These are phyloP conservation scores for Leuctra nigra DNA, from an alignment of 2,888 invertebrate genomes.

Conservation along the genomic window DNA sequence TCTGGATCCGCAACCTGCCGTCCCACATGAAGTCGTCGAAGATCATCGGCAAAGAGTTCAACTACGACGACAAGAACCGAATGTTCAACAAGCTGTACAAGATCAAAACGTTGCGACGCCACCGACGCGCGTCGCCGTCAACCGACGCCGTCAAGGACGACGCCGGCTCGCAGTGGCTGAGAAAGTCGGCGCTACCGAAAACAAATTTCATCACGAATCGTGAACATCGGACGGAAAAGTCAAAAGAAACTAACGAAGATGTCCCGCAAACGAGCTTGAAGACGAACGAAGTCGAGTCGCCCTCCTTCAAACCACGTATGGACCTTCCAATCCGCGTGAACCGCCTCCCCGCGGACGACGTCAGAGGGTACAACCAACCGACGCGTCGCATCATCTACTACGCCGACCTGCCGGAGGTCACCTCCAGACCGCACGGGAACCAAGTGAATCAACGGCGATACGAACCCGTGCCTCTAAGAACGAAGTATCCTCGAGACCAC, in stretches of 20 bases:
- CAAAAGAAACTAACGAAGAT: background rate
- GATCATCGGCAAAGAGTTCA: background rate
- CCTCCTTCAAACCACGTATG: background rate
- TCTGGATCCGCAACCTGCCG: background rate
- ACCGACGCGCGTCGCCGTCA: background rate
- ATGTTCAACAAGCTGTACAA: background rate
- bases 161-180: background rate
- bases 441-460: slow-evolving; percentile 15
- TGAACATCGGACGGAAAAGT: slow-evolving; percentile 8
- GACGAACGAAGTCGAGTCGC: background rate
- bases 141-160: slow-evolving; percentile 9
- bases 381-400: slow-evolving; percentile 28
- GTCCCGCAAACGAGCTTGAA: background rate
- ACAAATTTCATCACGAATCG: slow-evolving; percentile 7
- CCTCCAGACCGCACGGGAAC: background rate
- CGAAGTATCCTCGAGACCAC: slow-evolving; percentile 24
- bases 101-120: background rate
- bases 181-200: slow-evolving; percentile 9
- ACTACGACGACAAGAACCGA: background rate
- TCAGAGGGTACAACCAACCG: slow-evolving; percentile 9
- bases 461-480: slow-evolving; percentile 9
- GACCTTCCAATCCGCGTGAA: background rate
- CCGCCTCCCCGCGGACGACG: background rate
- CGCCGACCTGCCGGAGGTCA: slow-evolving; percentile 26
- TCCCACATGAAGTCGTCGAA: background rate